Evolutionary conservation across 2,888 invertebrate genomes (phyloP).

Genomic region (Agrotis ipsilon): DNA sequence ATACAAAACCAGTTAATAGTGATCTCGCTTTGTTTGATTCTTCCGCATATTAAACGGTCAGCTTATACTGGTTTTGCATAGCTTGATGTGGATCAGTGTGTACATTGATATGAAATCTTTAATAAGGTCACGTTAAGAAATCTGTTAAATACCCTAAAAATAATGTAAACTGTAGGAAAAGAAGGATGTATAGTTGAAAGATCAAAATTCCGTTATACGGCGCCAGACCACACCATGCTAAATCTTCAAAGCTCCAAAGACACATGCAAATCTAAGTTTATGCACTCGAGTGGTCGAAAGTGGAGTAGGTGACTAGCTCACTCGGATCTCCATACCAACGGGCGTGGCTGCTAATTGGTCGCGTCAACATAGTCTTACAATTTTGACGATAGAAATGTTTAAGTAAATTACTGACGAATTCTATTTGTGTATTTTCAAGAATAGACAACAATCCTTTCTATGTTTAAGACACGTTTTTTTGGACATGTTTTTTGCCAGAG

Average conservation of each 20-base stretch:
- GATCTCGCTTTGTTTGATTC: no score
- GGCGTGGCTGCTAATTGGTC: constrained; percentile 45
- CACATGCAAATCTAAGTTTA: constrained; percentile 32
- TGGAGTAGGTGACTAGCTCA: constrained; percentile 13
- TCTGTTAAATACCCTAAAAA: neutral
- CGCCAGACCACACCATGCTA: no score
- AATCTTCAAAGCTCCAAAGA: neutral
- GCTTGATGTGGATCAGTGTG: no score
- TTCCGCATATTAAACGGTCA: no score
- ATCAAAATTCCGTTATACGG: neutral
- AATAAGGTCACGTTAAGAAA: neutral
- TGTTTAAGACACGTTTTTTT: no score
- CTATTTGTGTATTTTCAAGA: no score
- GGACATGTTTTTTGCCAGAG: no score
- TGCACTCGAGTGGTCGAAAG: constrained; percentile 8
- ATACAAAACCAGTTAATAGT: no score
- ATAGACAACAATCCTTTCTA: no score
- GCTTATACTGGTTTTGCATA: no score
- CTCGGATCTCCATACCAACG: constrained; percentile 38
- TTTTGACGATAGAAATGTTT: constrained; percentile 1
- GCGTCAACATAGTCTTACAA: constrained; percentile 35
- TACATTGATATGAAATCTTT: neutral
- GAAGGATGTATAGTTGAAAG: neutral
- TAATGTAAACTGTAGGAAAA: neutral
- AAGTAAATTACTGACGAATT: no score